These are phyloP conservation scores for Lucilia cuprina DNA, from an alignment of 1,140 invertebrate genomes.

Conservation along the genomic window DNA sequence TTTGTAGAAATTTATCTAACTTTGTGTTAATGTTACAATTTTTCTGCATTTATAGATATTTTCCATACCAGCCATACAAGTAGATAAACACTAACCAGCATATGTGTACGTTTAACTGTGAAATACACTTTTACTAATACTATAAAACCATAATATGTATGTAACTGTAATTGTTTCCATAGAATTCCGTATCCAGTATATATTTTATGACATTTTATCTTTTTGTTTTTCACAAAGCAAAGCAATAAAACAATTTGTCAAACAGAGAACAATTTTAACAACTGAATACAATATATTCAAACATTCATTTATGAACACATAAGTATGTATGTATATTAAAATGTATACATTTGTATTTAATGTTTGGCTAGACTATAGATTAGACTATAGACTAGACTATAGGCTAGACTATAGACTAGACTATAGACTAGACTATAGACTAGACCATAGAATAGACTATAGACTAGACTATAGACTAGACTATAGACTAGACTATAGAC, in stretches of 20 bases:
- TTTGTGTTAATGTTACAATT: not conserved
- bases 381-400: too few species aligned
- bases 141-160: not conserved
- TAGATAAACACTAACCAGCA: not conserved
- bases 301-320: too few species aligned
- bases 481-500: too few species aligned
- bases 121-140: not conserved
- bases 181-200: not conserved
- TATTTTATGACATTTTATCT: not conserved
- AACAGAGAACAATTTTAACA: not conserved
- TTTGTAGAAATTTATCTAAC: not conserved
- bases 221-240: not conserved
- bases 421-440: too few species aligned
- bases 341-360: too few species aligned
- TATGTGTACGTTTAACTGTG: not conserved
- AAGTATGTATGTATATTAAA: too few species aligned
- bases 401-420: too few species aligned
- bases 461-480: too few species aligned
- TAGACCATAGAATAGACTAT: too few species aligned
- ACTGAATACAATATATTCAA: too few species aligned
- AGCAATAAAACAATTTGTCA: not conserved
- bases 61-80: not conserved
- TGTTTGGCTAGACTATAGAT: too few species aligned
- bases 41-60: not conserved
- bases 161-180: too few species aligned